A percentile compares a stretch with the other conserved stretches of the same genome.
Evolutionary conservation across 2,888 invertebrate species (phyloP).

Genomic region (Anticlea derivata): DNA sequence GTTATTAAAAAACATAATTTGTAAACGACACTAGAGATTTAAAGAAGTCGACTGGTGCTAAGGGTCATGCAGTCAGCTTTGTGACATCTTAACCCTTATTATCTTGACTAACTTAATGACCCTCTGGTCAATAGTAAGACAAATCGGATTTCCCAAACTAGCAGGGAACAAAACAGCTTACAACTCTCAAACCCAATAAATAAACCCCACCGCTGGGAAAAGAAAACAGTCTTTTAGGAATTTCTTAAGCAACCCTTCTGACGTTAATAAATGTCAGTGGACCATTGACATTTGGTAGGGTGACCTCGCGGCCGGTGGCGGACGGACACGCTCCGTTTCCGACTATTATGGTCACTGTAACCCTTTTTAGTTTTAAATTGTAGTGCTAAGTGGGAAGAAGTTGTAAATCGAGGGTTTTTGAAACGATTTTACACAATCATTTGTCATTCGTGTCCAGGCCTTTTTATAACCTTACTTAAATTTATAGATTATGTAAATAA

Average conservation of each 20-base stretch:
- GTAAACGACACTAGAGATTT: too few relatives aligned
- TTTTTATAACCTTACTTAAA: too few relatives aligned
- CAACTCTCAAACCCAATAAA: constrained; percentile 32
- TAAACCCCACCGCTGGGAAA: constrained; percentile 48
- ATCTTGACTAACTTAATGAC: not conserved
- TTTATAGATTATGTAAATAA: too few relatives aligned
- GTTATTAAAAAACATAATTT: too few relatives aligned
- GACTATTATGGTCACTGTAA: constrained; percentile 49
- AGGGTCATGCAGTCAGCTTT: not conserved
- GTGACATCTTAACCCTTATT: not conserved
- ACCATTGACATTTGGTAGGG: constrained; percentile 61
- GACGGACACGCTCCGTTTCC: constrained; percentile 49
- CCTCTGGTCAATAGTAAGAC: constrained; percentile 9
- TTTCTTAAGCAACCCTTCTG: constrained; percentile 65
- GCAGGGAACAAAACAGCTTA: constrained; percentile 18
- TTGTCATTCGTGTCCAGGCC: too few relatives aligned
- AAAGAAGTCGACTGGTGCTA: not conserved
- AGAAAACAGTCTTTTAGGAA: constrained; percentile 64
- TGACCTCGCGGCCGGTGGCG: constrained; percentile 43
- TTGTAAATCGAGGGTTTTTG: constrained; percentile 2
- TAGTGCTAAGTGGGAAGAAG: constrained; percentile 14
- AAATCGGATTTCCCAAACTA: constrained; percentile 18
- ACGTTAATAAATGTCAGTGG: constrained; percentile 78
- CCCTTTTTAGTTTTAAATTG: constrained; percentile 24
- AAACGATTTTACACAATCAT: constrained; percentile 1